A percentile compares a stretch with the other conserved stretches of the same genome.
Conservation (phyloP, 2,113 vertebrate species). For the Ptilonorhynchus violaceus region DNA sequence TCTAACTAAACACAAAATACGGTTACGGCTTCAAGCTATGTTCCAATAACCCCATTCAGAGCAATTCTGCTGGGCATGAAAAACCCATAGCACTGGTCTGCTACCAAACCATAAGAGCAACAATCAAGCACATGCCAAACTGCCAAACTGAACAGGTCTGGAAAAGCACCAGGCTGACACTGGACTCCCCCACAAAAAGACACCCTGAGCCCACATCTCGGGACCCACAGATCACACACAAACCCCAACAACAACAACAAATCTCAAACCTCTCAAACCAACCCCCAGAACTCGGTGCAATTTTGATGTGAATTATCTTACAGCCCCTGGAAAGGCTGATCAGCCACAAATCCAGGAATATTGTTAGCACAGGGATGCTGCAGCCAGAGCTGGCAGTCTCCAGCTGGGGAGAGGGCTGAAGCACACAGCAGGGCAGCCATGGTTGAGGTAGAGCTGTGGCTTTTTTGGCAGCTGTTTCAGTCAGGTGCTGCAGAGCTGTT, state of each 20-base stretch:
- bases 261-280: not conserved
- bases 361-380: fast-evolving
- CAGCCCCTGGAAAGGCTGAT: not conserved
- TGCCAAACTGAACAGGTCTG: not conserved
- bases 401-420: not conserved
- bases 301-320: not conserved
- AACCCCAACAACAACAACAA: too few relatives aligned
- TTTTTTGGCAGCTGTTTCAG: not conserved
- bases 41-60: fast-evolving
- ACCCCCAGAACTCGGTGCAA: fast-evolving
- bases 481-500: not conserved
- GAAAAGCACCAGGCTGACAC: not conserved
- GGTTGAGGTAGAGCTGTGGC: not conserved
- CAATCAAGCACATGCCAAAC: not conserved
- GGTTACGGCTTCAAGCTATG: not conserved
- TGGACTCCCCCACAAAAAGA: not conserved
- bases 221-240: not conserved
- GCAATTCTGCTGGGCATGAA: not conserved
- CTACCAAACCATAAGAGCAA: not conserved
- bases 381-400: not conserved
- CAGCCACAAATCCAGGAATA: too few relatives aligned
- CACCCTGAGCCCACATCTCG: not conserved
- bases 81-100: not conserved
- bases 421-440: not conserved
- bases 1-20: not conserved